Base-by-base conservation (phyloP, 92 coral and sea anemone species). In the Porites lobata region DNA sequence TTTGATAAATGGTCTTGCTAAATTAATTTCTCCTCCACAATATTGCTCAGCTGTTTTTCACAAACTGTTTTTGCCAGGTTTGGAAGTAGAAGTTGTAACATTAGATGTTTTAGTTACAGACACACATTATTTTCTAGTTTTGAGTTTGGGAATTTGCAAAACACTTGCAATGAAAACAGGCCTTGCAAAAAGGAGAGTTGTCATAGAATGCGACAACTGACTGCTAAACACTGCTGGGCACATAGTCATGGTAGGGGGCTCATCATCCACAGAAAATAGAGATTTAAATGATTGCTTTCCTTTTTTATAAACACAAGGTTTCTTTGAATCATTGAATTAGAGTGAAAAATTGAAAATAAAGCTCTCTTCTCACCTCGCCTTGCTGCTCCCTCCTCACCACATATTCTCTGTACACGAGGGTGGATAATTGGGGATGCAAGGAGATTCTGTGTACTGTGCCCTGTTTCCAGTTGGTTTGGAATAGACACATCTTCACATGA, bases 401-500 rank as follows among this genome's bases (percentile, higher is more conserved):
- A 91, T 20, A 96, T 96, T 66, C 99, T 90, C 77, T 96, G 98
- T 22, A 96, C 96, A 87, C 99, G 92, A 24, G 99, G 99, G 73
- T 96, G 99, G 21, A 96, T 85, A 54, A 96, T 95, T 7, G 99
- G 98, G 4, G 99, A 96, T 21, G 98, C 93, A 61, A 96, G 82
- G 10, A 94, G 91, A 56, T 91, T 91, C 69, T 92, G 95, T 21
- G 90, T 93, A 62, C 92, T 97, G 32, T 95, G 93, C 0, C 91
- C 79, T 1, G 94, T 63, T 85, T 96, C 99, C n/a, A 92, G 88
- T 62, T 95, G 94, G 65, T 90, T 84, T 13, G 98, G 99, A 15
- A 96, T 82, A 0, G 98, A 90, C 10, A 96, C 99, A 61, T 96
- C 99, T 84, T 96, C 98, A 78, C 99, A 96, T 22, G 99, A 96